Evolutionary conservation across 2,888 invertebrate species (phyloP), one percentile per base, ranked within the genome.

Genomic region (Oxytorus armatus): DNA sequence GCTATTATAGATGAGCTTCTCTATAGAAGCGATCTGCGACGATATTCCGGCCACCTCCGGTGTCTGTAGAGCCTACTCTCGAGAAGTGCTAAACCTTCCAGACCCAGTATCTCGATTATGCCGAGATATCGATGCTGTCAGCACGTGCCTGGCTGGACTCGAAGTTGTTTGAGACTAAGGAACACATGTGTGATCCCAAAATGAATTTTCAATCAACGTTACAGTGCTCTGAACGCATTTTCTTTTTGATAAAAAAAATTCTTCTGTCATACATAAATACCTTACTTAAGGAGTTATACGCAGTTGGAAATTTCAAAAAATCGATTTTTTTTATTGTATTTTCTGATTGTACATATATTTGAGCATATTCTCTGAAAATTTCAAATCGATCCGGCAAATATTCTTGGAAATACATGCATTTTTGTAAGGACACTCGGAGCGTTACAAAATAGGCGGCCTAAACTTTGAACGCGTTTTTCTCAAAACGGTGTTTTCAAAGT

Each of bases 21-120:
- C 49, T 63, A 29, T 18, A n/a, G n/a, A 16, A 69, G 63, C 55
- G 47, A 63, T 47, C 51, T 14, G 25, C 25, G 68, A 65, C 55
- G 69, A 63, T 69, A 74, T 74, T 74, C 74, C 18, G n/a, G 36
- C 29, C 11, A 72, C 49, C 63, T 68, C 49, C 55, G 53, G 51
- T 8, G 55, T 53, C 69, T 74, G 8, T 11, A n/a, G 11, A 59
- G 47, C 63, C 55, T 42, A 29, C 70, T 44, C 29, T n/a, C 21
- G 36, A 21, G 55, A 36, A 65, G 36, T 44, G 63, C 23, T 55
- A 23, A 55, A 74, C 53, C 78, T 42, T 25, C 53, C 61, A 42
- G 61, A 53, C 42, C 47, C 53, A 11, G 47, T 69, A 74, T 74
- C 61, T 68, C 78, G 78, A 74, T 74, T 74, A 79, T 79, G 63